Base-by-base conservation (phyloP, 2,113 vertebrate species). In the Lipophrys pholis region DNA sequence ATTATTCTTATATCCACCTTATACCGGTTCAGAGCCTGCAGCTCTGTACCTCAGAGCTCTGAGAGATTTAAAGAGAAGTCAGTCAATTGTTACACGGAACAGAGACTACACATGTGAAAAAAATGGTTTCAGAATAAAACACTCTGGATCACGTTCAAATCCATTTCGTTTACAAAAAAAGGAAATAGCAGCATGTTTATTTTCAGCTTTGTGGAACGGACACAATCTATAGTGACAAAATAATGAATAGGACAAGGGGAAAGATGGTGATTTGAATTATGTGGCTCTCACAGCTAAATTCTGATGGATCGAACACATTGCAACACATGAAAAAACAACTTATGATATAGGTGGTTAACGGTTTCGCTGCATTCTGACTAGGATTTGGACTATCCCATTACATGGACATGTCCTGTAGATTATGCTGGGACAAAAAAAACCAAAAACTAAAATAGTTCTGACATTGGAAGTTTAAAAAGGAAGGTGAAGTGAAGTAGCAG, bases 111-210 rank as follows among this genome's bases (percentile, higher is more conserved):
- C 7, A 40, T 54, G 65, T 65, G 6, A 55, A 41, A 8, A 65
- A 14, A 40, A 58, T 30, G 38, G 10, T 7, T 16, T 54, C 38
- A 42, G 46, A 50, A 36, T 40, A 39, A 62, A 50, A 80, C 52
- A 66, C 55, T 45, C 65, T 87, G 81, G 84, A 90, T 66, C 30
- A 70, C 64, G 73, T 77, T 91, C 83, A 87, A 78, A 84, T 66
- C 56, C 71, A 57, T 81, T 86, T 85, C 83, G 81, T 89, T 88
- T 56, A 63, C 59, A 49, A 54, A 50, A 72, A 88, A n/a, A n/a
- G n/a, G 81, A 67, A 70, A 84, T 49, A 73, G 57, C 71, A 75
- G 58, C 43, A 40, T 42, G 51, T 63, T 64, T 76, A 55, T 80
- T 11, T 64, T n/a, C 14, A 53, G 45, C 45, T 7, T 11, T 48